phyloP scores from a whole-genome alignment of 2,113 vertebrate species.

The Centropus bengalensis region DNA sequence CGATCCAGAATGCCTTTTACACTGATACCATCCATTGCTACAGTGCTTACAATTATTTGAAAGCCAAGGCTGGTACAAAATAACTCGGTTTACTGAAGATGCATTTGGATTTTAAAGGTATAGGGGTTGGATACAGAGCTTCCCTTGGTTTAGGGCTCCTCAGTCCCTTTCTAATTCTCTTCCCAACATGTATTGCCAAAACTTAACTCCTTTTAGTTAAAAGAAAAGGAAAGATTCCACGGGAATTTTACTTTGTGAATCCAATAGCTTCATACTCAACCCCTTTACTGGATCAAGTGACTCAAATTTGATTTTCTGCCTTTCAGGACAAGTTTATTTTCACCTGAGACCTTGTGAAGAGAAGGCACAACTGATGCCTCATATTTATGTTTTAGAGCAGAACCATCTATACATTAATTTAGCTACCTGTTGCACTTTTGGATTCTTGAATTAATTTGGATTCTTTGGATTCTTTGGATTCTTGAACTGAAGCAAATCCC shows the following conservation, averaged over 20 bases:
- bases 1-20: neutral
- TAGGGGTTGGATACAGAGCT: neutral
- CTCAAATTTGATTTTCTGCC: neutral
- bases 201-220: fast-evolving
- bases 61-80: neutral
- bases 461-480: neutral
- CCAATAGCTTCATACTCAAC: neutral
- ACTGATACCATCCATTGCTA: neutral
- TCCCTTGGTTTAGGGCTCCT: neutral
- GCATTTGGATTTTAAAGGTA: neutral
- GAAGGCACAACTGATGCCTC: neutral
- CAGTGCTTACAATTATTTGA: neutral
- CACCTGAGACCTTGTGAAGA: neutral
- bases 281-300: neutral
- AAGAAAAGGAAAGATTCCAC: neutral
- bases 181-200: neutral
- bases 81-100: neutral
- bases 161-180: neutral
- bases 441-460: neutral
- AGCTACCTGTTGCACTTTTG: neutral
- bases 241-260: neutral
- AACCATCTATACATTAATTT: neutral
- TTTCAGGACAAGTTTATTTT: neutral
- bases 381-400: neutral
- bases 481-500: neutral